phyloP scores from a whole-genome alignment of 2,888 invertebrate genomes.

The Pseudoips prasinana region DNA sequence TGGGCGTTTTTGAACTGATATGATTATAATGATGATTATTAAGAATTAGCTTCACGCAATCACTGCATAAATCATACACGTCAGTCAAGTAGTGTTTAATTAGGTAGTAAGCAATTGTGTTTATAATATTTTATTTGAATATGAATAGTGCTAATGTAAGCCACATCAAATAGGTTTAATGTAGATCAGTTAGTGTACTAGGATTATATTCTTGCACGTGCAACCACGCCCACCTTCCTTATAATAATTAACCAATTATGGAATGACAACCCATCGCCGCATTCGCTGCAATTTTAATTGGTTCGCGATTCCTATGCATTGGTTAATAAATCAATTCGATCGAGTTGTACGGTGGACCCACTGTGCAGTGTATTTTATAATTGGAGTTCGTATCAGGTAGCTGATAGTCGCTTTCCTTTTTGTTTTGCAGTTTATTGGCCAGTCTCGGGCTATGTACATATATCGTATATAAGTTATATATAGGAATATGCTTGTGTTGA shows the following conservation, averaged over 20 bases:
- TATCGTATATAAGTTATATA: no score
- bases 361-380: slow-evolving; percentile 31
- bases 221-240: slow-evolving; percentile 63
- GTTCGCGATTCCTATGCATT: slow-evolving; percentile 59
- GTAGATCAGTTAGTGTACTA: no score
- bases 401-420: slow-evolving; percentile 11
- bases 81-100: no score
- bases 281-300: slow-evolving; percentile 76
- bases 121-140: no score
- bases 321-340: slow-evolving; percentile 47
- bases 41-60: no score
- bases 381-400: slow-evolving; percentile 31
- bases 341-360: slow-evolving; percentile 15
- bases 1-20: no score
- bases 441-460: slow-evolving; percentile 7
- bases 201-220: slow-evolving; percentile 31
- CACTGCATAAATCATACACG: no score
- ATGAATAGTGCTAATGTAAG: no score
- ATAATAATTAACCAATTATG: slow-evolving; percentile 80
- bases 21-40: no score
- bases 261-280: slow-evolving; percentile 71
- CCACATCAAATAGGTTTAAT: no score
- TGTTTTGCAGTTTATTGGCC: slow-evolving; percentile 22
- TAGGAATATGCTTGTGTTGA: no score
- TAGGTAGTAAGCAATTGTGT: no score